Conservation (phyloP, 1,140 invertebrate genomes). For the Atta colombica region DNA sequence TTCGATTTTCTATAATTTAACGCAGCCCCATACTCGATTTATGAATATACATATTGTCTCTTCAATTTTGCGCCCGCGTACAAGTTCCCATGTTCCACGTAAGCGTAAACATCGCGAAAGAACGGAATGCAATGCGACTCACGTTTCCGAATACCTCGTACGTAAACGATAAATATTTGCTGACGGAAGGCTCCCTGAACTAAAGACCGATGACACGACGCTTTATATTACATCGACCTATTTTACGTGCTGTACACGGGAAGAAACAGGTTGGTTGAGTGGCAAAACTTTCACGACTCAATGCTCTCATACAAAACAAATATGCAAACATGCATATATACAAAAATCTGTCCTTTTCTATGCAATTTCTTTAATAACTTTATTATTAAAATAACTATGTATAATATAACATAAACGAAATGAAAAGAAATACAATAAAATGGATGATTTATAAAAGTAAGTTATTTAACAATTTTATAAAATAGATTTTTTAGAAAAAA, state of each 20-base stretch:
- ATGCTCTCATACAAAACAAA: background rate
- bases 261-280: constrained; percentile 9
- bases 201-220: constrained; percentile 29
- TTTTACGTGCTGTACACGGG: background rate
- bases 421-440: background rate
- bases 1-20: constrained; percentile 32
- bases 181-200: background rate
- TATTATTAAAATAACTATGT: constrained; percentile 22
- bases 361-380: constrained; percentile 2
- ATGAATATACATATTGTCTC: constrained; percentile 1
- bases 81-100: background rate
- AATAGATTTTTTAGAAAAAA: constrained; percentile 1
- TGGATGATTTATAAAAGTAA: background rate
- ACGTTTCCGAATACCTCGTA: constrained; percentile 21
- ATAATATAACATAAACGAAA: background rate
- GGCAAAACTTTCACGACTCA: constrained; percentile 24
- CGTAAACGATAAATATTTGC: constrained; percentile 38
- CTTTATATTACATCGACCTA: constrained; percentile 29
- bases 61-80: background rate
- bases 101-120: constrained; percentile 13
- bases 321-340: background rate
- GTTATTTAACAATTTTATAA: constrained; percentile 21
- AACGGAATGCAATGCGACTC: constrained; percentile 21
- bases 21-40: background rate
- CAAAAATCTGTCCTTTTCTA: background rate